phyloP scores from a whole-genome alignment of 2,113 vertebrate genomes.

The Synchiropus splendidus region DNA sequence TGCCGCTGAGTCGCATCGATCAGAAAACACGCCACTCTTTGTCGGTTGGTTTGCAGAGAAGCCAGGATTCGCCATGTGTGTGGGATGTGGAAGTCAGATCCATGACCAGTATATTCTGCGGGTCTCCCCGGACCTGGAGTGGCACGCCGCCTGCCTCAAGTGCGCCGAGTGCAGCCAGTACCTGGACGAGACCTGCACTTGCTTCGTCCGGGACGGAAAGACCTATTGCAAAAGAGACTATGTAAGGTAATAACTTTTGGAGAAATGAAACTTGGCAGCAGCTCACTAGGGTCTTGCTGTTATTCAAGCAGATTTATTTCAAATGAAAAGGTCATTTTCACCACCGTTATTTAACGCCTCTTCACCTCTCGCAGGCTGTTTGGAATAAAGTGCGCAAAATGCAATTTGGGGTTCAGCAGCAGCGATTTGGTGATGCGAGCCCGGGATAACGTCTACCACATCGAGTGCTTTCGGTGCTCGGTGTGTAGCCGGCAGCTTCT shows the following conservation, averaged over 20 bases:
- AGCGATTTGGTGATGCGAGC: constrained; percentile 90
- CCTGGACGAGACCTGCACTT: constrained; percentile 92
- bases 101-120: constrained; percentile 92
- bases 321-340: not conserved
- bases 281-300: too few relatives aligned
- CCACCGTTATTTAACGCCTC: not conserved
- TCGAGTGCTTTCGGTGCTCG: constrained; percentile 91
- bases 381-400: constrained; percentile 86
- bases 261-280: too few relatives aligned
- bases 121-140: constrained; percentile 93
- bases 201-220: constrained; percentile 92
- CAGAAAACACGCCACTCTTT: too few relatives aligned
- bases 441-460: constrained; percentile 84
- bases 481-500: constrained; percentile 87
- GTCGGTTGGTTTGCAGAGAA: constrained; percentile 75
- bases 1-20: too few relatives aligned
- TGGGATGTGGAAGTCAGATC: constrained; percentile 94
- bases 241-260: constrained; percentile 69
- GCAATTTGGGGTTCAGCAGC: constrained; percentile 82
- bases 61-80: constrained; percentile 86
- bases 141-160: constrained; percentile 94
- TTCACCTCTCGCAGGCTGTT: constrained; percentile 72
- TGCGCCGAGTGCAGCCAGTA: constrained; percentile 91
- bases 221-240: constrained; percentile 97
- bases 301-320: not conserved